Conservation (phyloP, 2,888 invertebrate genomes). For the Lochmaea crataegi region DNA sequence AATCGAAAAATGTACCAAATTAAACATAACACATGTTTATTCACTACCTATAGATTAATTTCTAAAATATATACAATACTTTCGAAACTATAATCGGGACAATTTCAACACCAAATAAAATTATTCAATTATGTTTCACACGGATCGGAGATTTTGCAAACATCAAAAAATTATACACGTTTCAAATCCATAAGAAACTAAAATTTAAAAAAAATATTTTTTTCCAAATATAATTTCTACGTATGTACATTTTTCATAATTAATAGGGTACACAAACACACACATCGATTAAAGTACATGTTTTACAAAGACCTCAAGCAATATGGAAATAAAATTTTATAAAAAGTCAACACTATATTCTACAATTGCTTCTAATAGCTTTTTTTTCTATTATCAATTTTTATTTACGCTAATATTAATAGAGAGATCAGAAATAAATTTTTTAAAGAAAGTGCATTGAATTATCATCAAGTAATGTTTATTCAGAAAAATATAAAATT, state of each 20-base stretch:
- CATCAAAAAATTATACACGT: conserved; percentile 24
- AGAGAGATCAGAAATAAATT: conserved; percentile 1
- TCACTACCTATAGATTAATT: conserved; percentile 4
- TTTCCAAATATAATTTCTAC: conserved; percentile 25
- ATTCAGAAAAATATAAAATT: background rate
- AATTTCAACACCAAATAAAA: conserved; percentile 5
- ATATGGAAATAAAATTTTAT: conserved; percentile 43
- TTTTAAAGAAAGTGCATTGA: background rate
- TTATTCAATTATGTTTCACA: background rate
- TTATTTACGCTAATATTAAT: background rate
- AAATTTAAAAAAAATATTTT: conserved; percentile 5
- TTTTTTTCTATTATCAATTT: conserved; percentile 5
- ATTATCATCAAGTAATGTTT: background rate
- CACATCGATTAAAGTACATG: conserved; percentile 35
- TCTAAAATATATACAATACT: conserved; percentile 17
- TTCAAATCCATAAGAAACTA: conserved; percentile 14
- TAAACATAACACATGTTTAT: conserved; percentile 11
- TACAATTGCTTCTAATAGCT: conserved; percentile 33
- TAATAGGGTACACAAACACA: conserved; percentile 35
- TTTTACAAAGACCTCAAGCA: conserved; percentile 31
- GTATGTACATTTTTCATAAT: conserved; percentile 29
- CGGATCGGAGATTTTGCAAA: background rate
- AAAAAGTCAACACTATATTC: conserved; percentile 40
- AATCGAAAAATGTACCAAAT: conserved; percentile 4
- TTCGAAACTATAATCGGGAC: background rate